Evolutionary conservation across 2,797 vertebrate species (phyloP), one percentile per base, ranked within the genome.

Genomic region (Tangara arthus): DNA sequence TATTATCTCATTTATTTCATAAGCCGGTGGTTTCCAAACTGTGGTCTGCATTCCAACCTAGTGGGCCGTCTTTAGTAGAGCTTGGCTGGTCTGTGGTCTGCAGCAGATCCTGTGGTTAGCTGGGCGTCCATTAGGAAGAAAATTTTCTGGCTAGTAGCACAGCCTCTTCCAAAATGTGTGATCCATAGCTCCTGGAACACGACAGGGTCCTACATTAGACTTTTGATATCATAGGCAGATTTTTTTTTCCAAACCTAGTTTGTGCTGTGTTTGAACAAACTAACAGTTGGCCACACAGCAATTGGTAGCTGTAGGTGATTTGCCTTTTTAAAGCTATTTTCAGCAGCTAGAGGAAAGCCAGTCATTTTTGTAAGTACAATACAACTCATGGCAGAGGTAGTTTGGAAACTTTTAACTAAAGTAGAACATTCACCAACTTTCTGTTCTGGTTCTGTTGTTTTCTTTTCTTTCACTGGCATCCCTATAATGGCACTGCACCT

Each of bases 161-260:
- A 84, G 15, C 20, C 27, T 34, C 34, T 71, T 81, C 69, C 37
- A 81, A 42, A 78, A 17, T 0, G 0, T 26, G 11, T 42, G 46
- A 71, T 14, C 35, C 12, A 11, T 5, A 60, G 11, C 10, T 32
- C 14, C n/a, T 71, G 63, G 35, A 69, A 73, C 26, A 21, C 26
- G 26, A 16, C 12, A 56, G 34, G 5, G 11, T 56, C 30, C 50
- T 61, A 0, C 0, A 0, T 55, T 47, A 42, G n/a, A 75, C 12
- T 11, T 75, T 35, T 27, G n/a, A 22, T 55, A n/a, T 9, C 20
- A 41, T 2, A n/a, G 41, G 42, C 17, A 59, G 27, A 22, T 55
- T 44, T 56, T 37, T 35, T 68, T 37, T 35, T 11, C 41, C 56
- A 79, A 80, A 57, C 9, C 8, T 34, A 19, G 8, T 41, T 63